Evolutionary conservation across 53 echinoderm and acorn worm genomes (phyloP).

Genomic region (Patiria pectinifera): DNA sequence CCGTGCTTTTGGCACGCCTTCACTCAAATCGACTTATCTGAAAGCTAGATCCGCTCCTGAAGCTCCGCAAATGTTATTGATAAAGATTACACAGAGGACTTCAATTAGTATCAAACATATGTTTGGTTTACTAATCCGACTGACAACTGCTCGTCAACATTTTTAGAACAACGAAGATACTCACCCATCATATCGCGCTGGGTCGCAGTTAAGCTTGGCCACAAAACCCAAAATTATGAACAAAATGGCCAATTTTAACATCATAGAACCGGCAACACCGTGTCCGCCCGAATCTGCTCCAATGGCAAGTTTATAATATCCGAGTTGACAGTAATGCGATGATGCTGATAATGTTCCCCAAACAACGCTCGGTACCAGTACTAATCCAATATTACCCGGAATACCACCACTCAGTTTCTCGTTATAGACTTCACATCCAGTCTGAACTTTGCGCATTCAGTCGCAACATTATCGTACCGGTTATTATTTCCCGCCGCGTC

Average conservation of each 20-base stretch:
- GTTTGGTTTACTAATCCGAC: background rate
- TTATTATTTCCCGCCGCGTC: background rate
- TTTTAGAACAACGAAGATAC: background rate
- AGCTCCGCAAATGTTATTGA: background rate
- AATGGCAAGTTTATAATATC: background rate
- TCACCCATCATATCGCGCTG: conserved; percentile 50
- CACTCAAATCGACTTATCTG: too few species aligned
- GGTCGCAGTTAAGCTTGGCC: conserved; percentile 5
- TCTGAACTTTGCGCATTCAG: background rate
- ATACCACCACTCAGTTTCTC: background rate
- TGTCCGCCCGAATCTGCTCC: background rate
- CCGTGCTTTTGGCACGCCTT: too few species aligned
- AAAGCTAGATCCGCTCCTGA: background rate
- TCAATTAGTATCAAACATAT: background rate
- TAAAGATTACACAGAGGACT: background rate
- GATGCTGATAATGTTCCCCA: background rate
- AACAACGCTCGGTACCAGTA: background rate
- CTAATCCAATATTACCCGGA: background rate
- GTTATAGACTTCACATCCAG: background rate
- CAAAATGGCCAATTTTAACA: conserved; percentile 13
- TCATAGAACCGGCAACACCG: background rate
- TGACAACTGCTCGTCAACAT: background rate
- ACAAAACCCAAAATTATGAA: background rate
- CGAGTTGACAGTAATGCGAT: background rate
- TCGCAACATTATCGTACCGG: background rate